These are phyloP conservation scores for Phataginus tetradactyla DNA, from an alignment of 2,797 vertebrate species.

Conservation along the genomic window DNA sequence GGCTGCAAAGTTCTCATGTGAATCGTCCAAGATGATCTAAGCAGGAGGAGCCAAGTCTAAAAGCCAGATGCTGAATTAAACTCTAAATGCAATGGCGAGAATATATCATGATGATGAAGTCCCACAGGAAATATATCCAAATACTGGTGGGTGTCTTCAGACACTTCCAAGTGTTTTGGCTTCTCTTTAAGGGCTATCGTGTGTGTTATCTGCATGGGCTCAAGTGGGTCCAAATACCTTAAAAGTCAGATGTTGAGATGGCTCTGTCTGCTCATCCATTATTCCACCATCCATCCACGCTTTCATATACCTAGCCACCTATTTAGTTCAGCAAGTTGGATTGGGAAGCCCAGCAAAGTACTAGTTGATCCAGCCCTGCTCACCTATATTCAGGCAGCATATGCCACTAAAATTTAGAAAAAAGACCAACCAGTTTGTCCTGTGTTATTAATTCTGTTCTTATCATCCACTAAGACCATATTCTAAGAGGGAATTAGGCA, in stretches of 20 bases:
- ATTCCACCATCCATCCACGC: fast-evolving
- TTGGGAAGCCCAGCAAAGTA: not conserved
- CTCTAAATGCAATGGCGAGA: not conserved
- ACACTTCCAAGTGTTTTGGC: not conserved
- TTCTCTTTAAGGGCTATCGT: not conserved
- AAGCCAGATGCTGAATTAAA: not conserved
- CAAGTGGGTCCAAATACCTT: not conserved
- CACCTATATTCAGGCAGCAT: not conserved
- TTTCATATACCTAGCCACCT: not conserved
- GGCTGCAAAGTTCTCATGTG: not conserved
- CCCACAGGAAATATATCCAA: not conserved
- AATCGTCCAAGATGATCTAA: not conserved
- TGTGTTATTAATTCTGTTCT: not conserved
- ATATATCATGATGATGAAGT: not conserved
- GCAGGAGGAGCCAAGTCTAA: not conserved
- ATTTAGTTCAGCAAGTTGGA: not conserved
- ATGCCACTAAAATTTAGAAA: not conserved
- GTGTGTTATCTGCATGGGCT: too few species aligned
- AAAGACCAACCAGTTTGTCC: not conserved
- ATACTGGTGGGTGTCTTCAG: not conserved
- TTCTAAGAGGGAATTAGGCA: not conserved
- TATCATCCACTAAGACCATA: not conserved
- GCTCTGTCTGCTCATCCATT: not conserved
- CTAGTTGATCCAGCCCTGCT: not conserved
- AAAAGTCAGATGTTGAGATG: not conserved